These are phyloP conservation scores for Acanthaster planci DNA, from an alignment of 35 echinoderm and acorn worm species.

Conservation along the genomic window DNA sequence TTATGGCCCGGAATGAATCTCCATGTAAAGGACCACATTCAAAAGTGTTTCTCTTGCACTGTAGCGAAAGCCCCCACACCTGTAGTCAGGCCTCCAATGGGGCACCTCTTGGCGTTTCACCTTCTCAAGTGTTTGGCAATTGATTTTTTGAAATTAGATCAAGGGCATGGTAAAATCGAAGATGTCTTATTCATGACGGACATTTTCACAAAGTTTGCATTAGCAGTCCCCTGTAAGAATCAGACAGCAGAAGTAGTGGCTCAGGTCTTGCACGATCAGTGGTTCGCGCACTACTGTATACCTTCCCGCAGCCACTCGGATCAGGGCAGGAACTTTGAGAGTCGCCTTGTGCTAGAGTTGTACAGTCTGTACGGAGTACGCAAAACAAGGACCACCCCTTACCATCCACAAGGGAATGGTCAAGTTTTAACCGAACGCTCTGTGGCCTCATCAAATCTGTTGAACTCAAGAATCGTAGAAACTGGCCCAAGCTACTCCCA, in stretches of 20 bases:
- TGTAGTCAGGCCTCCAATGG: constrained; percentile 26
- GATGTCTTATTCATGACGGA: constrained; percentile 67
- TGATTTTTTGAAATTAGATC: constrained; percentile 53
- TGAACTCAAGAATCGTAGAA: neutral
- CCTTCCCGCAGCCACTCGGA: constrained; percentile 52
- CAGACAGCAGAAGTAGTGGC: constrained; percentile 58
- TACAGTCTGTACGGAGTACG: constrained; percentile 48
- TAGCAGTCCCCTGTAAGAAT: constrained; percentile 48
- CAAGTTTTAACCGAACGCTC: too few species aligned
- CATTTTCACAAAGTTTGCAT: constrained; percentile 53
- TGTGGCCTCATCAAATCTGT: constrained; percentile 57
- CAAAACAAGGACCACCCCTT: constrained; percentile 47
- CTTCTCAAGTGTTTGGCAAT: neutral
- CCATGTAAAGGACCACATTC: too few species aligned
- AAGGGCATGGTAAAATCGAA: constrained; percentile 40
- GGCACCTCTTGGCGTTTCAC: too few species aligned
- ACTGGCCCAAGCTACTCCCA: constrained; percentile 40
- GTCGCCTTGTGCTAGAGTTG: constrained; percentile 23
- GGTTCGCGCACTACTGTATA: constrained; percentile 66
- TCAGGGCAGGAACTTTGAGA: constrained; percentile 59
- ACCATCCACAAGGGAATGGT: too few species aligned
- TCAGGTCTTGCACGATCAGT: constrained; percentile 9
- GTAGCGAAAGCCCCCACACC: constrained; percentile 51
- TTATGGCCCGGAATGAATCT: constrained; percentile 64
- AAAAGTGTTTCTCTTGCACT: constrained; percentile 45